Percentiles rank a stretch among this genome's conserved stretches.
Conservation (phyloP, 1,140 invertebrate genomes). For the Neotoxoptera formosana region DNA sequence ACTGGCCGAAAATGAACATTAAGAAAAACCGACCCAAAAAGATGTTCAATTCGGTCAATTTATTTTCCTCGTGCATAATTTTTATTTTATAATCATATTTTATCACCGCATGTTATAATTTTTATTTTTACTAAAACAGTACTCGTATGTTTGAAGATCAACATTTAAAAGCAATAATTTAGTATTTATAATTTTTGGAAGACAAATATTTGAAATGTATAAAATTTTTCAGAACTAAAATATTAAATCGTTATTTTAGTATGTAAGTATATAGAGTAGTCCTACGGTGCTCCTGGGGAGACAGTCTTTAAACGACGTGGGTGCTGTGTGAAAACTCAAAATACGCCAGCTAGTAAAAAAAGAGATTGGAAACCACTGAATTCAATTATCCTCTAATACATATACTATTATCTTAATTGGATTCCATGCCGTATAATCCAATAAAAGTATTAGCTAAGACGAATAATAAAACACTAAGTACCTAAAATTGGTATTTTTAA, state of each 20-base stretch:
- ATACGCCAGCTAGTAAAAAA: neutral
- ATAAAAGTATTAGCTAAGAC: neutral
- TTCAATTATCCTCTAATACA: neutral
- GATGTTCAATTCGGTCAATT: neutral
- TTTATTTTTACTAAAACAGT: too few species aligned
- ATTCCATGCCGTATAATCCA: neutral
- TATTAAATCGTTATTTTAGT: neutral
- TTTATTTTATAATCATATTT: neutral
- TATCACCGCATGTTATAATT: neutral
- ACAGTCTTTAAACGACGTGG: too few species aligned
- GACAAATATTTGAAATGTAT: neutral
- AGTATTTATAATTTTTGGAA: neutral
- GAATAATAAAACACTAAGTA: too few species aligned
- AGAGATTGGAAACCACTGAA: neutral
- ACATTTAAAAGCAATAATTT: too few species aligned
- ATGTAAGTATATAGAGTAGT: too few species aligned
- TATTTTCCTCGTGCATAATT: neutral
- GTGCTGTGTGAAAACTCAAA: neutral
- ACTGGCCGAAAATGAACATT: neutral
- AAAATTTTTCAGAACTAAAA: neutral
- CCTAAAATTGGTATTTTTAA: too few species aligned
- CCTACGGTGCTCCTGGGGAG: neutral
- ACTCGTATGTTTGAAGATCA: too few species aligned
- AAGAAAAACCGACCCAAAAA: neutral
- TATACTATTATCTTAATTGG: neutral